Conservation (phyloP, 2,888 invertebrate species). For the Melanostoma mellinum region DNA sequence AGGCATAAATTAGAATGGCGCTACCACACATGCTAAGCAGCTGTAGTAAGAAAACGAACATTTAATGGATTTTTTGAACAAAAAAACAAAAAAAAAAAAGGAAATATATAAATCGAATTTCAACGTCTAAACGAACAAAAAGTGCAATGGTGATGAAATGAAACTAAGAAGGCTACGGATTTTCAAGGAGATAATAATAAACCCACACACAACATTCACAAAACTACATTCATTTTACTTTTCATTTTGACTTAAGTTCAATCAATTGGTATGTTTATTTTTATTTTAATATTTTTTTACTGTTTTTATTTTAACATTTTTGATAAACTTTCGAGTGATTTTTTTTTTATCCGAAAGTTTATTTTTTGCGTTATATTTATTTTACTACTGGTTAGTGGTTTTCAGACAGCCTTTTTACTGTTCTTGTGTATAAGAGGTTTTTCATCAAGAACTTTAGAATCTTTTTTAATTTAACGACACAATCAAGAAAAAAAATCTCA, state of each 20-base stretch:
- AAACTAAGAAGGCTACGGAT: constrained; percentile 68
- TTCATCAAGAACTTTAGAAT: too few species aligned
- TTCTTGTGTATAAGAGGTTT: too few species aligned
- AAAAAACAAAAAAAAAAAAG: background rate
- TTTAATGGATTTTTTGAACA: constrained; percentile 50
- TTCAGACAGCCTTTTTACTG: too few species aligned
- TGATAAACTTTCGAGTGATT: background rate
- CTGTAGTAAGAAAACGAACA: constrained; percentile 32
- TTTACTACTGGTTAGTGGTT: background rate
- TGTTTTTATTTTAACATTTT: constrained; percentile 35
- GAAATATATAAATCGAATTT: constrained; percentile 30
- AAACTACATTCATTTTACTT: constrained; percentile 60
- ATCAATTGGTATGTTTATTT: constrained; percentile 67
- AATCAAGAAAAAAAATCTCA: too few species aligned
- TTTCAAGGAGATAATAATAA: constrained; percentile 44
- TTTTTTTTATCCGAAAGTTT: background rate
- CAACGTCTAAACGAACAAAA: constrained; percentile 38
- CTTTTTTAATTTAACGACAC: too few species aligned
- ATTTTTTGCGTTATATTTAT: background rate
- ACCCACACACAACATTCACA: constrained; percentile 48
- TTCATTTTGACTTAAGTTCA: constrained; percentile 69
- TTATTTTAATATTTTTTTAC: constrained; percentile 31
- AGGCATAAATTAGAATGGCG: constrained; percentile 41
- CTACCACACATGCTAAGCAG: constrained; percentile 69
- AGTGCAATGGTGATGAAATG: constrained; percentile 69